Conservation (phyloP, 2,888 invertebrate genomes). For the Caenorhabditis sinica region DNA sequence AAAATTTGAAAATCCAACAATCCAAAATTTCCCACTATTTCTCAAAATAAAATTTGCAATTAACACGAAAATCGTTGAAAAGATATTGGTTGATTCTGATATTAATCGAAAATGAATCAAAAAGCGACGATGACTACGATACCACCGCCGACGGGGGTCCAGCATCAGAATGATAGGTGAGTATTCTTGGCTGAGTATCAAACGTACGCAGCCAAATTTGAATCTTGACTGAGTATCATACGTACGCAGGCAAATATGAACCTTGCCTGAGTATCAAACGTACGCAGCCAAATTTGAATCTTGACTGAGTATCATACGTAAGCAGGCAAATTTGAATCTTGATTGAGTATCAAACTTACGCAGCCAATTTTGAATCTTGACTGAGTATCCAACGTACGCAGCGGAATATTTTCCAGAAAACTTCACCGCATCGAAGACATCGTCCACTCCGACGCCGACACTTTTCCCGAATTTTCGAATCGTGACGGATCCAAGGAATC, state of each 20-base stretch:
- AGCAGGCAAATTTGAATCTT: not conserved
- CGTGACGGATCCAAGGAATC: constrained; percentile 48
- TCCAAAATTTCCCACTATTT: no score
- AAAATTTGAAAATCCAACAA: no score
- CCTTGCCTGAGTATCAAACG: no score
- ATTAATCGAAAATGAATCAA: constrained; percentile 42
- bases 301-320: no score
- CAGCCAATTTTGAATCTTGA: not conserved
- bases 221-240: no score
- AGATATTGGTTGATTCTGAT: not conserved
- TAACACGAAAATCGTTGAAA: no score
- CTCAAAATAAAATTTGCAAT: no score
- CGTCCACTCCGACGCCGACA: constrained; percentile 47
- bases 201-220: not conserved
- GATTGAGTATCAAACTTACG: no score
- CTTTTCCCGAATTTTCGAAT: constrained; percentile 51
- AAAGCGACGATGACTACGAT: constrained; percentile 18
- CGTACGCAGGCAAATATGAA: no score
- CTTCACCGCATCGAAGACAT: constrained; percentile 44
- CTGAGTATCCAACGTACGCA: no score
- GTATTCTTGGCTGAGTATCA: not conserved
- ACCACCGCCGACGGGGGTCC: not conserved
- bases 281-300: not conserved
- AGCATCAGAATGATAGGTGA: not conserved
- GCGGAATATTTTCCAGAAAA: constrained; percentile 4